A percentile compares a stretch with the other conserved stretches of the same genome.
phyloP scores from a whole-genome alignment of 1,140 invertebrate species.

The Philaenus spumarius region DNA sequence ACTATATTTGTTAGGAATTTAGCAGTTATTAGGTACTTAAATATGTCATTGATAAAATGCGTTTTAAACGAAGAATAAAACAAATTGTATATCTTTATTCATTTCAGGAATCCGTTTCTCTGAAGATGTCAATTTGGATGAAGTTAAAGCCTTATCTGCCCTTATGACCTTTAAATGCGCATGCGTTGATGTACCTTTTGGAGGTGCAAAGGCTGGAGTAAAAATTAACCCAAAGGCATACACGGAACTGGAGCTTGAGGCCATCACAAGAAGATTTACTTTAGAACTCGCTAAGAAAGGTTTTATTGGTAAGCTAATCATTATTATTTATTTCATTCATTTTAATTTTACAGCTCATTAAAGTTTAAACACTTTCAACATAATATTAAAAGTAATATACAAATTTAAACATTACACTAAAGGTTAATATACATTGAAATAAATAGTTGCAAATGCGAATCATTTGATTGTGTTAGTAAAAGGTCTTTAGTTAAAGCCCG shows the following conservation, averaged over 20 bases:
- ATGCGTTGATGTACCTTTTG: slow-evolving; percentile 95
- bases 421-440: too few relatives aligned
- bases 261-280: slow-evolving; percentile 95
- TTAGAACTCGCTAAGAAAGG: slow-evolving; percentile 98
- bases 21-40: too few relatives aligned
- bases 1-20: too few relatives aligned
- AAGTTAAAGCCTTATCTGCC: slow-evolving; percentile 93
- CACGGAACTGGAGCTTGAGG: slow-evolving; percentile 94
- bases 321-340: too few relatives aligned
- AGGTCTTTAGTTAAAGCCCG: too few relatives aligned
- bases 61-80: background rate
- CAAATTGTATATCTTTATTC: background rate
- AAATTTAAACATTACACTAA: background rate
- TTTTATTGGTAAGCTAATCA: slow-evolving; percentile 75
- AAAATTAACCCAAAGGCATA: slow-evolving; percentile 96
- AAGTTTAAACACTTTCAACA: background rate
- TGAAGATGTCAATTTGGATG: slow-evolving; percentile 83
- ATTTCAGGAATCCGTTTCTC: slow-evolving; percentile 92
- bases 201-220: slow-evolving; percentile 95
- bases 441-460: too few relatives aligned
- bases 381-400: background rate
- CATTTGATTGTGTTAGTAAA: too few relatives aligned
- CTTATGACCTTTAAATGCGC: slow-evolving; percentile 98
- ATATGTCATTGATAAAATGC: too few relatives aligned
- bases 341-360: too few relatives aligned